A percentile compares a stretch with the other conserved stretches of the same genome.
Conservation (phyloP, 2,113 vertebrate genomes). For the Menidia beryllina region DNA sequence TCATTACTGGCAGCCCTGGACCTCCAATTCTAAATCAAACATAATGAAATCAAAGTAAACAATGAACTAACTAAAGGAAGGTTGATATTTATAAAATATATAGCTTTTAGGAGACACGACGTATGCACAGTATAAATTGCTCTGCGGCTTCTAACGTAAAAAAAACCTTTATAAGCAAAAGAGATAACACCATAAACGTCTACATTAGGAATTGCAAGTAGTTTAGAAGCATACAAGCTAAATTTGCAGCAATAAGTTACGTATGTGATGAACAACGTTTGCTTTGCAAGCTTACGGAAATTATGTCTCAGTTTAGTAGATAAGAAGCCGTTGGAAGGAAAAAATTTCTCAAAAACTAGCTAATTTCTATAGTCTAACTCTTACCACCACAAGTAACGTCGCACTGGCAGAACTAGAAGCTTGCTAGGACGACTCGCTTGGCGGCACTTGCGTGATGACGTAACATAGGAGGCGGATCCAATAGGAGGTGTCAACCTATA, state of each 20-base stretch:
- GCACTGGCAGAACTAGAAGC: not conserved
- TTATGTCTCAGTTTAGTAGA: not conserved
- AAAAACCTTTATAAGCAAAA: not conserved
- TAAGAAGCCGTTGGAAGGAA: not conserved
- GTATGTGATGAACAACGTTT: not conserved
- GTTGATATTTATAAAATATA: not conserved
- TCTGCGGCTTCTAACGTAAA: too few species aligned
- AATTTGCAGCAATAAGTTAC: not conserved
- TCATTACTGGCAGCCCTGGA: not conserved
- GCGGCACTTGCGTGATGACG: constrained; percentile 41
- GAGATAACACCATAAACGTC: not conserved
- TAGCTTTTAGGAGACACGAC: too few species aligned
- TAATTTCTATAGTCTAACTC: not conserved
- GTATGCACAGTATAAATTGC: too few species aligned
- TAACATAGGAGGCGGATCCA: not conserved
- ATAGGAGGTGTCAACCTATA: too few species aligned
- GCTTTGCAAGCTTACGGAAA: not conserved
- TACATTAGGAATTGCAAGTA: not conserved
- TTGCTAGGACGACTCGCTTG: not conserved
- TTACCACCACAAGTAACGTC: constrained; percentile 43
- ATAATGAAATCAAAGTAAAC: not conserved
- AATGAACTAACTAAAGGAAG: not conserved
- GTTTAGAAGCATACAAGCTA: not conserved
- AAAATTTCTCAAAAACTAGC: not conserved
- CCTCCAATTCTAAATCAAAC: not conserved